Evolutionary conservation across 2,888 invertebrate genomes (phyloP).

Genomic region (Vesta saturnalis): DNA sequence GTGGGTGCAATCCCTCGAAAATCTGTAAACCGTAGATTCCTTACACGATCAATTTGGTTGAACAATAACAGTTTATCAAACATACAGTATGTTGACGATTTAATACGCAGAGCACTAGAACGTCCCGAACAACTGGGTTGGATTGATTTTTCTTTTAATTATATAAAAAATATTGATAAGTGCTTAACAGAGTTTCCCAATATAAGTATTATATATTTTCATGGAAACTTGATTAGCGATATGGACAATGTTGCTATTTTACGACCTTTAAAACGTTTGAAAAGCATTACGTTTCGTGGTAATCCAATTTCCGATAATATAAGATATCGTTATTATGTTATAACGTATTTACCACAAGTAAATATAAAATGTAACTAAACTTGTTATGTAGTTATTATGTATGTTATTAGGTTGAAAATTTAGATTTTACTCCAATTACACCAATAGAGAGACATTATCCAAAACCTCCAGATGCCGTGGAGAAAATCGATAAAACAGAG

Average conservation of each 20-base stretch:
- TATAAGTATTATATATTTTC: constrained; percentile 70
- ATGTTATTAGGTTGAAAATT: constrained; percentile 53
- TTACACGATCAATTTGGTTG: constrained; percentile 64
- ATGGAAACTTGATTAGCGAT: constrained; percentile 67
- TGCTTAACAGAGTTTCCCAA: constrained; percentile 61
- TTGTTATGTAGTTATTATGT: constrained; percentile 33
- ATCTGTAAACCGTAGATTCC: constrained; percentile 57
- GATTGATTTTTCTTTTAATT: constrained; percentile 66
- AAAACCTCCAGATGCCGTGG: constrained; percentile 51
- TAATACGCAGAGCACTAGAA: constrained; percentile 59
- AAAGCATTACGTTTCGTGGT: constrained; percentile 69
- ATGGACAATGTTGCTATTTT: constrained; percentile 65
- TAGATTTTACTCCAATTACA: constrained; percentile 57
- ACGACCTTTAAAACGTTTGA: constrained; percentile 59
- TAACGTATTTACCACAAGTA: constrained; percentile 62
- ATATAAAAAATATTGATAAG: constrained; percentile 60
- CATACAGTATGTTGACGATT: constrained; percentile 56
- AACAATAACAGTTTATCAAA: constrained; percentile 63
- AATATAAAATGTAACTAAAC: constrained; percentile 50
- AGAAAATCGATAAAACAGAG: constrained; percentile 17
- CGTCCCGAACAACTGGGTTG: constrained; percentile 62
- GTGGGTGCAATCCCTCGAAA: constrained; percentile 61
- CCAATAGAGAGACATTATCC: constrained; percentile 54
- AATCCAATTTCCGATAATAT: constrained; percentile 64
- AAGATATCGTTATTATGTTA: constrained; percentile 59